phyloP scores from a whole-genome alignment of 2,113 vertebrate genomes.

The Falcunculus frontatus region DNA sequence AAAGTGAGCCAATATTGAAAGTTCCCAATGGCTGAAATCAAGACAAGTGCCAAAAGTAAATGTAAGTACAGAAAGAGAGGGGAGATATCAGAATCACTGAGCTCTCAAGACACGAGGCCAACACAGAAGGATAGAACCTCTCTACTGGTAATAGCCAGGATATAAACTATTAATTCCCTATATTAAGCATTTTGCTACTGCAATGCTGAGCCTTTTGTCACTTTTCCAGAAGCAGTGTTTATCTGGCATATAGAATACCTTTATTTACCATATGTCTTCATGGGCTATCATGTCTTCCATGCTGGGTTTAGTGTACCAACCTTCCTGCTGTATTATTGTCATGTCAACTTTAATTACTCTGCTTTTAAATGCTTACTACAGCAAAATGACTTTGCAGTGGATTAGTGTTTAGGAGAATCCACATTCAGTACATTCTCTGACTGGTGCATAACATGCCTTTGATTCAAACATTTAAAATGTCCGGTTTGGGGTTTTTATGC shows the following conservation, averaged over 20 bases:
- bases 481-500: background rate
- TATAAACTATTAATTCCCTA: background rate
- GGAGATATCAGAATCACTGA: background rate
- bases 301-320: background rate
- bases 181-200: background rate
- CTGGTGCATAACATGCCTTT: background rate
- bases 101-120: background rate
- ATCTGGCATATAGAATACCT: background rate
- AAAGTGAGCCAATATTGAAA: background rate
- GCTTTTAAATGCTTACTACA: background rate
- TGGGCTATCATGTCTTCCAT: background rate
- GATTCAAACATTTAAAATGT: background rate
- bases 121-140: background rate
- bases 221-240: background rate
- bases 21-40: background rate
- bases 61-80: background rate
- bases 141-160: background rate
- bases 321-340: background rate
- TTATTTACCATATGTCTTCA: background rate
- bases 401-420: background rate
- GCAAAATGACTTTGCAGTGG: background rate
- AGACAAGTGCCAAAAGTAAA: background rate
- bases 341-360: background rate
- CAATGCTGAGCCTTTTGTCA: background rate
- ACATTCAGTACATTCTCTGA: background rate